These are phyloP conservation scores for Trochalopteron elliotii DNA, from an alignment of 2,113 vertebrate genomes.

Conservation along the genomic window DNA sequence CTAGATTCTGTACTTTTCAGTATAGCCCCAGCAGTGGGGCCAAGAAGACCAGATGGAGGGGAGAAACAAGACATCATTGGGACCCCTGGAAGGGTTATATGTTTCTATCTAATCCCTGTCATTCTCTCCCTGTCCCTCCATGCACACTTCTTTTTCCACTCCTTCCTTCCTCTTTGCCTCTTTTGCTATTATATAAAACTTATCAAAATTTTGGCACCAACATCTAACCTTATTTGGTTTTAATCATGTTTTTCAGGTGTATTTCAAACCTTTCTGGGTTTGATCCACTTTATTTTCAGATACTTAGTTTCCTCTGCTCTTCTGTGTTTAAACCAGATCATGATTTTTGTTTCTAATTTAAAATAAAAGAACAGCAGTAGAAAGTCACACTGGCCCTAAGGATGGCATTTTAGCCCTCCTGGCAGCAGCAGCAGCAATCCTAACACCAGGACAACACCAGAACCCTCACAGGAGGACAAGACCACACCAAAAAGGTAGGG, in stretches of 20 bases:
- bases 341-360: not conserved
- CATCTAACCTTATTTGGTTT: not conserved
- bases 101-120: not conserved
- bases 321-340: not conserved
- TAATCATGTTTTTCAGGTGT: not conserved
- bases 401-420: not conserved
- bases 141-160: not conserved
- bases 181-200: not conserved
- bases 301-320: not conserved
- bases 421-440: not conserved
- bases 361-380: not conserved
- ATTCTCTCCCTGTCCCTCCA: not conserved
- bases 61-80: fast-evolving
- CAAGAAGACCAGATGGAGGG: not conserved
- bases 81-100: not conserved
- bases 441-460: not conserved
- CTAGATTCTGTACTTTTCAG: not conserved
- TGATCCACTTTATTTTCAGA: not conserved
- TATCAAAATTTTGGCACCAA: not conserved
- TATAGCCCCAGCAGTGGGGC: not conserved
- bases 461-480: not conserved
- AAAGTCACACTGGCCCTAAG: fast-evolving
- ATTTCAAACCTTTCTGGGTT: not conserved
- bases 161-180: not conserved
- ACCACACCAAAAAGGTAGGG: not conserved